Percentiles rank a stretch among this genome's conserved stretches.
Conservation (phyloP, 2,888 invertebrate genomes). For the Papilio protenor region DNA sequence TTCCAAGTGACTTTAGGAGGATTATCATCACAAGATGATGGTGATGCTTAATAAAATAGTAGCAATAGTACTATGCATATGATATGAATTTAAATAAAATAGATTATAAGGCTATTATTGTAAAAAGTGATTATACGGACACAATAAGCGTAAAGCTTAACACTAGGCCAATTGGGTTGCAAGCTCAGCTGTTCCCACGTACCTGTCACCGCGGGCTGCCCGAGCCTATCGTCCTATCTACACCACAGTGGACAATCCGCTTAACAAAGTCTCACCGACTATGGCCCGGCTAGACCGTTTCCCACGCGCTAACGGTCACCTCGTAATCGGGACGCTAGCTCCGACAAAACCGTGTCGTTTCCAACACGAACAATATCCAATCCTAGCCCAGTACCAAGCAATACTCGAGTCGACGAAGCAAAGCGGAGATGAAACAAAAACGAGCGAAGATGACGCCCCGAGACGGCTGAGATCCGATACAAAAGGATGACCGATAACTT, state of each 20-base stretch:
- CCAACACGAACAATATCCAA: constrained; percentile 65
- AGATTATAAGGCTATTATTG: not conserved
- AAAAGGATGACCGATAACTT: constrained; percentile 82
- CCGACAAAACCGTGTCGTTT: constrained; percentile 75
- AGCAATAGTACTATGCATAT: not conserved
- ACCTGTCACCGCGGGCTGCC: constrained; percentile 76
- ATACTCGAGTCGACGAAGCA: constrained; percentile 58
- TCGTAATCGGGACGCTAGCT: constrained; percentile 75
- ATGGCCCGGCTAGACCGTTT: constrained; percentile 77
- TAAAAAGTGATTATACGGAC: constrained; percentile 38
- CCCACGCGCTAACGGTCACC: constrained; percentile 83
- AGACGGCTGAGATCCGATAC: constrained; percentile 72
- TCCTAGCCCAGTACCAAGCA: constrained; percentile 60
- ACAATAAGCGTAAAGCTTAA: constrained; percentile 33
- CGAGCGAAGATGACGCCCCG: constrained; percentile 51
- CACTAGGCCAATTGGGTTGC: constrained; percentile 16
- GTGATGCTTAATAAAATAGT: not conserved
- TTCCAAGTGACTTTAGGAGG: no score
- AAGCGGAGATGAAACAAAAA: constrained; percentile 68
- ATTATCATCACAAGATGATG: no score
- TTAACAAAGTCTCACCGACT: constrained; percentile 80
- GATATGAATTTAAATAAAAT: constrained; percentile 24
- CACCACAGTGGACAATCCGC: constrained; percentile 82
- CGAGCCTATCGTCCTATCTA: constrained; percentile 80
- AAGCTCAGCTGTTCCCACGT: constrained; percentile 73